Base-by-base conservation (phyloP, 2,797 vertebrate genomes). In the Gadopsis bispinosus region DNA sequence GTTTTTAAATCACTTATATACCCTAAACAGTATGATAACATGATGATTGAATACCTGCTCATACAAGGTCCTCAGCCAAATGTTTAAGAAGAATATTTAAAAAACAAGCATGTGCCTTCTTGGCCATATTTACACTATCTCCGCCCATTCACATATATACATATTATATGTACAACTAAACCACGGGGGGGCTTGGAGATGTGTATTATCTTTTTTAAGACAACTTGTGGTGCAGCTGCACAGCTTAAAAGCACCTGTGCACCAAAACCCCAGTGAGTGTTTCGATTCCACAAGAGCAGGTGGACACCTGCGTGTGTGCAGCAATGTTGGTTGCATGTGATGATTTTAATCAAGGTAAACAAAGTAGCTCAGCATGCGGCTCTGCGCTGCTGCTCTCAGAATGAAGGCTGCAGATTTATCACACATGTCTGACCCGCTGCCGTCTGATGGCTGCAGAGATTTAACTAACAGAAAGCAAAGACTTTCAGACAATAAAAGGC, bases 371-470 rank as follows among this genome's bases (percentile, higher is more conserved):
- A 59, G 74, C 35, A 47, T 63, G 72, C 58, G 47, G 62, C 50
- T 19, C 20, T 31, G 17, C 0, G 2, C 3, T 5, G 61, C 45
- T 70, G 33, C 16, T 76, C 41, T 77, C 61, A 73, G 19, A 69
- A 3, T 73, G 48, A 69, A 58, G 31, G 61, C 62, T 72, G 61
- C 26, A 70, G 33, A 59, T 79, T 55, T 68, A 48, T 65, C 55
- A 8, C 41, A 62, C 17, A 4, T 26, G 35, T 72, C 51, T 70
- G 43, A 72, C 51, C 37, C 56, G 69, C 75, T 29, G 74, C 73
- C 5, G 65, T 77, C 77, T 72, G 55, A 73, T 69, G 62, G 75
- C 67, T 83, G 73, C 73, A 74, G 39, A 75, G 33, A 83, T 69
- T 77, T 35, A 55, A 51, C 62, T 74, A 80, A 55, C 53, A 58